phyloP scores from a whole-genome alignment of 1,140 invertebrate species.

The Drosophila serrata region DNA sequence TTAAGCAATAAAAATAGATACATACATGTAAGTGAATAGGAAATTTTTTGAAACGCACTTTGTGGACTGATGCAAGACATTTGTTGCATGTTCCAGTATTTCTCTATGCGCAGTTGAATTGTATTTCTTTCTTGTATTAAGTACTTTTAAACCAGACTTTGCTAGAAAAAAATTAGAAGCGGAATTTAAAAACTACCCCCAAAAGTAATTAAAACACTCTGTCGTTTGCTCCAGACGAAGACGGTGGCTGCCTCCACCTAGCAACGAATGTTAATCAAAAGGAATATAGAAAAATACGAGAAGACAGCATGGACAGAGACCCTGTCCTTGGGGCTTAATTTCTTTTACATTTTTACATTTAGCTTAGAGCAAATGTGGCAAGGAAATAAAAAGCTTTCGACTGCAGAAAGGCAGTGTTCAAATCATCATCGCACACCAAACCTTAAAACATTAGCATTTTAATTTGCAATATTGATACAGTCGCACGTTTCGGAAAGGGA shows the following conservation, averaged over 20 bases:
- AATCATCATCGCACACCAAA: not conserved
- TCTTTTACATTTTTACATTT: constrained; percentile 76
- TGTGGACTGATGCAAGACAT: constrained; percentile 19
- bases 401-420: not conserved
- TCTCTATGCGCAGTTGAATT: not conserved
- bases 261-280: constrained; percentile 76
- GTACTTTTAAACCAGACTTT: constrained; percentile 18
- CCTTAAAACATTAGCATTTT: not conserved
- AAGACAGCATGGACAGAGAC: constrained; percentile 46
- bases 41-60: too few species aligned
- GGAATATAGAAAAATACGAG: constrained; percentile 67
- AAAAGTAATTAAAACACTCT: constrained; percentile 79
- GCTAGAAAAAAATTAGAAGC: constrained; percentile 18
- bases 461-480: not conserved
- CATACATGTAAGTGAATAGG: constrained; percentile 56
- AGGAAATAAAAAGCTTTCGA: constrained; percentile 1
- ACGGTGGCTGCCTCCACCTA: constrained; percentile 18
- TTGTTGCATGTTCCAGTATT: constrained; percentile 10
- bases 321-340: constrained; percentile 79
- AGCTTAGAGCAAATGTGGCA: constrained; percentile 33
- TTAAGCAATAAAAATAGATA: constrained; percentile 41
- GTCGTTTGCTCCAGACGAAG: constrained; percentile 50
- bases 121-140: constrained; percentile 56
- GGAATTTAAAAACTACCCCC: constrained; percentile 71
- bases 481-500: not conserved